Evolutionary conservation across 2,113 vertebrate genomes (phyloP).

Genomic region (Macroglossus sobrinus): DNA sequence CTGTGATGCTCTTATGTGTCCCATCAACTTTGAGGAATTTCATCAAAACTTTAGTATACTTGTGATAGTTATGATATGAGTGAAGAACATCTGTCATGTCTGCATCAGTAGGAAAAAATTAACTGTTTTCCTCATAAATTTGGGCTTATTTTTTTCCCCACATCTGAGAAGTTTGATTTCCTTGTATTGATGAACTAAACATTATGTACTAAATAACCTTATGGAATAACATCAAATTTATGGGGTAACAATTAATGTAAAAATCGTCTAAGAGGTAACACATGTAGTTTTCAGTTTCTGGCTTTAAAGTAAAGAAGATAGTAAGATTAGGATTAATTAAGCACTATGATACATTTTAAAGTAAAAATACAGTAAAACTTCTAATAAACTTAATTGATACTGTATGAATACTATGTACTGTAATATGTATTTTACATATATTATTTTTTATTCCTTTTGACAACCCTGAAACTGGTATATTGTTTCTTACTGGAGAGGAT

Average conservation of each 20-base stretch:
- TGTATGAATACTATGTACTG: not conserved
- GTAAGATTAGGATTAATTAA: conserved; percentile 14
- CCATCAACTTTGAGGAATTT: conserved; percentile 19
- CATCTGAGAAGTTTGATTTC: not conserved
- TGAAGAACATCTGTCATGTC: not conserved
- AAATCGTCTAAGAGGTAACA: not conserved
- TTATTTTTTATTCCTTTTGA: conserved; percentile 25
- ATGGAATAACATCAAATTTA: not conserved
- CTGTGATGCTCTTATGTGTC: not conserved
- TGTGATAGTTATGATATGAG: not conserved
- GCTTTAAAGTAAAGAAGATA: conserved; percentile 10
- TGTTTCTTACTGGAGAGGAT: not conserved
- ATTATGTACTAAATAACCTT: not conserved
- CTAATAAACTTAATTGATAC: not conserved
- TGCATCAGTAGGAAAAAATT: not conserved
- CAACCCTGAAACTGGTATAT: not conserved
- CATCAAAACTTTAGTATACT: not conserved
- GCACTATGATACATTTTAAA: conserved; percentile 18
- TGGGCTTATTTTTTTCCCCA: conserved; percentile 24
- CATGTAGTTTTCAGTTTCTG: not conserved
- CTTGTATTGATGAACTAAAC: conserved; percentile 4
- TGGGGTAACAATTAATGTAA: not conserved
- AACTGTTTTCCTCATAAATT: not conserved
- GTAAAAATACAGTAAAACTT: not conserved
- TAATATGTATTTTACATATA: not conserved